phyloP scores from a whole-genome alignment of 2,888 invertebrate genomes.

The Rhabditoides inermis region DNA sequence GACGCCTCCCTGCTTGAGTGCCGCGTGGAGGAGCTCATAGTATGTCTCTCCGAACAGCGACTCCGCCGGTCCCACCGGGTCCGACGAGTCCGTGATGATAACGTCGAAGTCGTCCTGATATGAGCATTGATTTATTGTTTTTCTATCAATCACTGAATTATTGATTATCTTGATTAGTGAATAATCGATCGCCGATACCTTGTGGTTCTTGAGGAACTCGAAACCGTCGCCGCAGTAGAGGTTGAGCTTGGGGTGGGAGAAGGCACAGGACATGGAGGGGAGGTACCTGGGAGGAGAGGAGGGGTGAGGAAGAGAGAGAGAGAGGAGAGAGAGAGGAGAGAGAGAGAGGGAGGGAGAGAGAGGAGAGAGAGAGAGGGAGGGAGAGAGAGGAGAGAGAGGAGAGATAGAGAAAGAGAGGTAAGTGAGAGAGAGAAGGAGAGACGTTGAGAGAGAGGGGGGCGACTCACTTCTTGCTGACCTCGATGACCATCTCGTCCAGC shows the following conservation, averaged over 20 bases:
- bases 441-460: too few species aligned
- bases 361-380: too few species aligned
- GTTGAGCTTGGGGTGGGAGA: constrained; percentile 72
- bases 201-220: constrained; percentile 77
- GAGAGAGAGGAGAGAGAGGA: too few species aligned
- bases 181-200: constrained; percentile 28
- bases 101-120: constrained; percentile 75
- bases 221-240: constrained; percentile 86
- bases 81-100: constrained; percentile 94
- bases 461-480: constrained; percentile 68
- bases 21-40: constrained; percentile 73
- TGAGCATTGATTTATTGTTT: not conserved
- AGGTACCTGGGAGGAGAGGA: constrained; percentile 62
- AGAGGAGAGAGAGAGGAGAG: too few species aligned
- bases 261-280: constrained; percentile 81
- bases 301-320: too few species aligned
- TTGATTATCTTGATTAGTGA: not conserved
- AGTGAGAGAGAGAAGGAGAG: too few species aligned
- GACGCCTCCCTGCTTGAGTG: constrained; percentile 75
- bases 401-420: too few species aligned
- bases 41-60: constrained; percentile 72
- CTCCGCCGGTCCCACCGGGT: constrained; percentile 79
- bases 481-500: constrained; percentile 83
- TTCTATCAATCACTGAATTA: not conserved
- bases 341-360: too few species aligned